phyloP scores from a whole-genome alignment of 2,888 invertebrate species.

The Alviniconcha strummeri region DNA sequence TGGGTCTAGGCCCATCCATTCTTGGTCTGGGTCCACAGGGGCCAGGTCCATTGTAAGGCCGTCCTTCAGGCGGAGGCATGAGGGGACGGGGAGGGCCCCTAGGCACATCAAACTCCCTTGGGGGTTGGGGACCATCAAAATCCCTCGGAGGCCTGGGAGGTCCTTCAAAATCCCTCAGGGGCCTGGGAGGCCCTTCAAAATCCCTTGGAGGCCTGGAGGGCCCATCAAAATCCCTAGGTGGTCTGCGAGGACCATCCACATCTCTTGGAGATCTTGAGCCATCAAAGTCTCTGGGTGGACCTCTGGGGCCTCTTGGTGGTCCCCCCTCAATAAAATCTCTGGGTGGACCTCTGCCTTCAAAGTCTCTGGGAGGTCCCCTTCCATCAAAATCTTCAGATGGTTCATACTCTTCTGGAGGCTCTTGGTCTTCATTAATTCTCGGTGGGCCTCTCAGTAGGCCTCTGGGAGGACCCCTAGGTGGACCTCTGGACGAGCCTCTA shows the following conservation, averaged over 20 bases:
- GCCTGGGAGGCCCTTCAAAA: conserved; percentile 18
- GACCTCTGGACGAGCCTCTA: not conserved
- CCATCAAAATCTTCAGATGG: conserved; percentile 3
- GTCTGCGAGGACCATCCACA: conserved; percentile 25
- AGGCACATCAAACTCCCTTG: conserved; percentile 19
- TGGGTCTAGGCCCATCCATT: conserved; percentile 21
- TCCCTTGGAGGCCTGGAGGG: conserved; percentile 28
- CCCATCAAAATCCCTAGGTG: conserved; percentile 11
- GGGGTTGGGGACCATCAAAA: conserved; percentile 14
- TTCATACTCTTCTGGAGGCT: conserved; percentile 5
- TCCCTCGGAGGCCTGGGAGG: conserved; percentile 27
- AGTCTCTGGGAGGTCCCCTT: conserved; percentile 26
- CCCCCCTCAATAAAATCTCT: conserved; percentile 23
- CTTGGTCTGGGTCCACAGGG: conserved; percentile 10
- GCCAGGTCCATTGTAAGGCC: conserved; percentile 23
- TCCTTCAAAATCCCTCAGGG: conserved; percentile 24
- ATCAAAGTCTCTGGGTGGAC: not conserved
- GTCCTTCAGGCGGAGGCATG: conserved; percentile 15
- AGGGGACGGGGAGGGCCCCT: conserved; percentile 4
- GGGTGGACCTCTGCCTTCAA: conserved; percentile 22
- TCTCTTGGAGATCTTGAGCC: conserved; percentile 22
- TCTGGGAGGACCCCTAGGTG: conserved; percentile 22
- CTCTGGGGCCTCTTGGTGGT: conserved; percentile 13
- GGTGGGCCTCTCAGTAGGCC: conserved; percentile 30
- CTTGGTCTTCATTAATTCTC: conserved; percentile 14